Evolutionary conservation across 2,113 vertebrate genomes (phyloP).

Genomic region (Gnathonemus echidnorhynchus): DNA sequence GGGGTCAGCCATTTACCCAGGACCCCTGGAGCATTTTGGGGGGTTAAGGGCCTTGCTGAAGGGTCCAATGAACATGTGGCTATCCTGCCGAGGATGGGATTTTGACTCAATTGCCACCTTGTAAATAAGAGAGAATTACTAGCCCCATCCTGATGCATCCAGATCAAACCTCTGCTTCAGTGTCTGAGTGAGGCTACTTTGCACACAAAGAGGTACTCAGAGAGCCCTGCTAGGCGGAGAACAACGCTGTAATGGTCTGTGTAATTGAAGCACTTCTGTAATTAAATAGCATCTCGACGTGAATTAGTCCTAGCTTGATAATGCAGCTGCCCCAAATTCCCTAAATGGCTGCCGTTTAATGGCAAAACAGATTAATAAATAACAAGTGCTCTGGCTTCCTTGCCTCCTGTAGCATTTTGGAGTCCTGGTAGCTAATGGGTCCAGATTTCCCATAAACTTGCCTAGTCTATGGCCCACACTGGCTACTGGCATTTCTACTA

Average conservation of each 20-base stretch:
- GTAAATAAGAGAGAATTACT: background rate
- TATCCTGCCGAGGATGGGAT: background rate
- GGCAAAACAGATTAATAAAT: conserved; percentile 47
- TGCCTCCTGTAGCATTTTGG: background rate
- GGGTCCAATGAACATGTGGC: background rate
- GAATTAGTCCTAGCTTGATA: conserved; percentile 58
- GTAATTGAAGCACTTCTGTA: conserved; percentile 52
- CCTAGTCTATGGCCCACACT: background rate
- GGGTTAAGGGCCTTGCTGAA: background rate
- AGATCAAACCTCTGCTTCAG: background rate
- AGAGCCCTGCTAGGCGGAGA: conserved; percentile 18
- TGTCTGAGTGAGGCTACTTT: background rate
- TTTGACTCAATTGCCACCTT: background rate
- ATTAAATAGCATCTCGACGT: conserved; percentile 51
- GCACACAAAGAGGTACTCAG: background rate
- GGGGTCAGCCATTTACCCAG: background rate
- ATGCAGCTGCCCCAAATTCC: conserved; percentile 40
- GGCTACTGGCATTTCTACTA: background rate
- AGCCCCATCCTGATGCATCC: background rate
- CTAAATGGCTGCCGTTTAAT: conserved; percentile 46
- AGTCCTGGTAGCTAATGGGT: background rate
- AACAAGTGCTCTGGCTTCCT: conserved; percentile 27
- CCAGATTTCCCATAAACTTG: background rate
- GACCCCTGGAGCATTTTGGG: background rate
- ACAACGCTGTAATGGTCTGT: conserved; percentile 47